Base-by-base conservation (phyloP, 2,888 invertebrate species). In the Tenthredo livida region DNA sequence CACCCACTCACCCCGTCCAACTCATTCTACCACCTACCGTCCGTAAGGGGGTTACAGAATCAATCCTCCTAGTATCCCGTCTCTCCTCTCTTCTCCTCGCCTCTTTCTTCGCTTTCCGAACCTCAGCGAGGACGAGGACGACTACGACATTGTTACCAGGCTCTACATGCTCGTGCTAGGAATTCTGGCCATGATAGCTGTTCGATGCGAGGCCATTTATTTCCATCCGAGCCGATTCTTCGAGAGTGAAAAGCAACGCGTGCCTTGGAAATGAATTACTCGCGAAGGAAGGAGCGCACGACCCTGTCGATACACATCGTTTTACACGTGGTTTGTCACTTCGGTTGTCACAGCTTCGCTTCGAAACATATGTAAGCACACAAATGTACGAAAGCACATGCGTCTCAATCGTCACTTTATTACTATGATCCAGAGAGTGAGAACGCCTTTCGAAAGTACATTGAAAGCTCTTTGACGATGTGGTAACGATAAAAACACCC, bases 81-180 rank as follows among this genome's bases (percentile, higher is more conserved):
- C 65, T 65, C 84, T 65, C 84, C 78, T 47, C 65, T 84, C n/a
- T n/a, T 25, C 40, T 65, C 43, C 78, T 17, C 12, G n/a, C 15
- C 78, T 84, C 84, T 61, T 65, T 43, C 58, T 50, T 58, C 80
- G 80, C 77, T 61, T 25, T 40, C 21, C 50, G 58, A 80, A 80
- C 37, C 80, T 80, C 80, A 29, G 47, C 58, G 75, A 84, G 84
- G 84, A 77, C 84, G 78, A 84, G 84, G 84, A 78, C 77, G 84
- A 84, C 77, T 75, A 84, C 84, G 84, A 84, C 84, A 84, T 84
- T 84, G 84, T 84, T 84, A 84, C 84, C 84, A 84, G 58, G 78
- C 84, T 78, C 70, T 84, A 78, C 84, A 84, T 84, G 78, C 84
- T 77, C 84, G 84, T 84, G 84, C 84, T 77, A 84, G 84, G 84